phyloP scores from a whole-genome alignment of 2,113 vertebrate genomes.

The Cheirogaleus medius region DNA sequence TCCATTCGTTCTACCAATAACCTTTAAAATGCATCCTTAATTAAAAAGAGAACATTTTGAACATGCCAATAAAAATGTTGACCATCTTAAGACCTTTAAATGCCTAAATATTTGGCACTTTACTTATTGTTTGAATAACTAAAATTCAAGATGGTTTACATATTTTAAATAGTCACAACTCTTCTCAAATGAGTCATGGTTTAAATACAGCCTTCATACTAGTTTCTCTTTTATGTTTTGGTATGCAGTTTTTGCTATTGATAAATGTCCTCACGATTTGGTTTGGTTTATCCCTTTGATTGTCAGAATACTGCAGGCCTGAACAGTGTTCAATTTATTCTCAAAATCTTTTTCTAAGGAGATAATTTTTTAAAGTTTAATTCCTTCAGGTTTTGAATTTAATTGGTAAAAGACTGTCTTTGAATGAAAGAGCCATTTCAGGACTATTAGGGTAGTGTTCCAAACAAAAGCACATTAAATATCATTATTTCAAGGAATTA shows the following conservation, averaged over 20 bases:
- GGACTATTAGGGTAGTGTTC: neutral
- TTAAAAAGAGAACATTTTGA: slow-evolving; percentile 45
- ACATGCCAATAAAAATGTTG: neutral
- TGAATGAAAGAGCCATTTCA: neutral
- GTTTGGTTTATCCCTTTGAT: neutral
- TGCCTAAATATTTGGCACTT: slow-evolving; percentile 16
- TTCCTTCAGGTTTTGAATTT: neutral
- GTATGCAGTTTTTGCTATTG: neutral
- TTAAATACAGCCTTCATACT: neutral
- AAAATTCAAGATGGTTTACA: neutral
- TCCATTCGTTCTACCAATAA: neutral
- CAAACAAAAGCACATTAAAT: neutral
- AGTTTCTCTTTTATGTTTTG: neutral
- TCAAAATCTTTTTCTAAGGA: neutral
- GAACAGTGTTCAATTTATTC: neutral
- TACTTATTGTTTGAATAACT: neutral
- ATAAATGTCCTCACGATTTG: neutral
- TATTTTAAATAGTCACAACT: slow-evolving; percentile 34
- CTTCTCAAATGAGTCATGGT: neutral
- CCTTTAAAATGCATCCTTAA: neutral
- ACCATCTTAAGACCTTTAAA: slow-evolving; percentile 37
- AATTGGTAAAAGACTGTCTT: neutral
- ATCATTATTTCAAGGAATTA: neutral
- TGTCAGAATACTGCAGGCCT: neutral
- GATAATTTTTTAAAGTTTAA: neutral